Evolutionary conservation across 2,113 vertebrate species (phyloP).

Genomic region (Petromus typicus): DNA sequence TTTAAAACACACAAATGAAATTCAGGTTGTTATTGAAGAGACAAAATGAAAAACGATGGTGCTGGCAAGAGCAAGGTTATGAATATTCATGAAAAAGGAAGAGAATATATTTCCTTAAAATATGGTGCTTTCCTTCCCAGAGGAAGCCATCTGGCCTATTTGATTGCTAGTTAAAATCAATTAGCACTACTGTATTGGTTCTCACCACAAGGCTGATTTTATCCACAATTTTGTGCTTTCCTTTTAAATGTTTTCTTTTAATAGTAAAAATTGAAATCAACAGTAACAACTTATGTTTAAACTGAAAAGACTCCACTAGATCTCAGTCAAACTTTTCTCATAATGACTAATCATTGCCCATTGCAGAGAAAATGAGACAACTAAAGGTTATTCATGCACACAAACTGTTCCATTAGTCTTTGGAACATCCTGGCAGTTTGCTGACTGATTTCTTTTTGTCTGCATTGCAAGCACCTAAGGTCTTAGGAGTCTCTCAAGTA

Average conservation of each 20-base stretch:
- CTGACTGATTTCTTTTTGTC: conserved; percentile 50
- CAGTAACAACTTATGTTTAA: conserved; percentile 64
- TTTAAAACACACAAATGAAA: conserved; percentile 75
- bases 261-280: conserved; percentile 74
- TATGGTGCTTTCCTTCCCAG: conserved; percentile 61
- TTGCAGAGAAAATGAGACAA: conserved; percentile 55
- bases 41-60: conserved; percentile 74
- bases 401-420: conserved; percentile 49
- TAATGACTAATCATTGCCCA: conserved; percentile 66
- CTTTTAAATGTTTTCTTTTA: conserved; percentile 72
- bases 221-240: conserved; percentile 64
- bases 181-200: conserved; percentile 75
- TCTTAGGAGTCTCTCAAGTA: conserved; percentile 37
- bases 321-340: conserved; percentile 34
- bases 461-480: conserved; percentile 18
- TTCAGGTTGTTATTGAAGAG: conserved; percentile 54
- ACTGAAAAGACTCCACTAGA: conserved; percentile 13
- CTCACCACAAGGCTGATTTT: conserved; percentile 73
- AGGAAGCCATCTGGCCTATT: conserved; percentile 76
- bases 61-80: conserved; percentile 64
- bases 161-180: conserved; percentile 79
- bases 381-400: conserved; percentile 58
- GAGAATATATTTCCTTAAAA: conserved; percentile 77
- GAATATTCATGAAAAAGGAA: conserved; percentile 80
- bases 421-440: conserved; percentile 49